phyloP scores from a whole-genome alignment of 2,888 invertebrate species.

The Drosophila neotestacea region DNA sequence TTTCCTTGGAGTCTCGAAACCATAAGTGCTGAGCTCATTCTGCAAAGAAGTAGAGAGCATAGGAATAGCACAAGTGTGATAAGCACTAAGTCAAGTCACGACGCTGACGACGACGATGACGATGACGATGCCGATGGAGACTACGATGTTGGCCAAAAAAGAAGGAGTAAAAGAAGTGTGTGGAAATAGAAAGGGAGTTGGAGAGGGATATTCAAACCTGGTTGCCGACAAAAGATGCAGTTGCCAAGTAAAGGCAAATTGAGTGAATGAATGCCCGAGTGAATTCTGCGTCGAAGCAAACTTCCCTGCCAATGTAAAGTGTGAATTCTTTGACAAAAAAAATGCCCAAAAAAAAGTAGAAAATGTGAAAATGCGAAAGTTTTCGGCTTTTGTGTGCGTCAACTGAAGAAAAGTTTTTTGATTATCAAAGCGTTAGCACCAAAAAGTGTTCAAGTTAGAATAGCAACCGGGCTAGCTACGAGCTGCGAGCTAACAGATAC shows the following conservation, averaged over 20 bases:
- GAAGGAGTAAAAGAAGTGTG: too few relatives aligned
- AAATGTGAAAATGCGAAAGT: conserved; percentile 62
- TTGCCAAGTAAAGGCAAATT: conserved; percentile 74
- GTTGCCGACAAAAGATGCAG: conserved; percentile 56
- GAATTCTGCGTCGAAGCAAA: conserved; percentile 55
- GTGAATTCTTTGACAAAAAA: conserved; percentile 61
- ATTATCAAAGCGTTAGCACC: conserved; percentile 80
- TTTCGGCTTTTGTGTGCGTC: conserved; percentile 75
- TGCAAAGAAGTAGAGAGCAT: conserved; percentile 79
- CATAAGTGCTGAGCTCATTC: conserved; percentile 98
- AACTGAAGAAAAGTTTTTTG: conserved; percentile 76
- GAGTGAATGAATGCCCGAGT: conserved; percentile 78
- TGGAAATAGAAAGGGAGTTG: background rate
- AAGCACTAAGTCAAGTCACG: conserved; percentile 60
- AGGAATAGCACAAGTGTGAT: conserved; percentile 61
- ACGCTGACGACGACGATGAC: conserved; percentile 31
- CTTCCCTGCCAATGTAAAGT: conserved; percentile 56
- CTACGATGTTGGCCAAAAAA: too few relatives aligned
- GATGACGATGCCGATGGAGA: conserved; percentile 21
- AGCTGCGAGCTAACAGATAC: conserved; percentile 47
- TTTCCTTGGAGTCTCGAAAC: conserved; percentile 96
- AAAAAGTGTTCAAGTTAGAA: conserved; percentile 72
- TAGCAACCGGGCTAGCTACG: conserved; percentile 45
- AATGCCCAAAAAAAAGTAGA: conserved; percentile 20
- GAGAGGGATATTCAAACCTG: conserved; percentile 18